Percentiles rank a stretch among this genome's conserved stretches.
Conservation (phyloP, 2,797 vertebrate species). For the Crax fasciolata region DNA sequence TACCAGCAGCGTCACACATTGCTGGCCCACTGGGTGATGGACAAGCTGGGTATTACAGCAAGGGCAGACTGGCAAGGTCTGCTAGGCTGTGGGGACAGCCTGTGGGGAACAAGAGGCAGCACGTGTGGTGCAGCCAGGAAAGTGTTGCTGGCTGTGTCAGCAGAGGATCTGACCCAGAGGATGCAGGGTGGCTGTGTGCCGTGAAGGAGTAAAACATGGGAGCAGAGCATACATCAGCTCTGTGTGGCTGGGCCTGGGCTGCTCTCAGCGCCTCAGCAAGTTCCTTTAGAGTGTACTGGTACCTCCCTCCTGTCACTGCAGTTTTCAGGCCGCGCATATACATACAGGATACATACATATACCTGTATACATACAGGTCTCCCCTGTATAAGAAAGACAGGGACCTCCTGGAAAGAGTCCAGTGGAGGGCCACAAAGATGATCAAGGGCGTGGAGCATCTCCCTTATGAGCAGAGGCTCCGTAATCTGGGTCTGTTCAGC, state of each 20-base stretch:
- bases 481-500: too few species aligned
- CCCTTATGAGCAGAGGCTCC: too few species aligned
- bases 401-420: too few species aligned
- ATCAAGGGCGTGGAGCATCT: too few species aligned
- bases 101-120: not conserved
- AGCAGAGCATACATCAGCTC: not conserved
- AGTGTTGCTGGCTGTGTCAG: not conserved
- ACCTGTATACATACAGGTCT: too few species aligned
- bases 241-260: not conserved
- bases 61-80: not conserved
- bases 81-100: not conserved
- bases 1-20: too few species aligned
- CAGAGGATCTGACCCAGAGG: not conserved
- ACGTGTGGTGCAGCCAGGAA: not conserved
- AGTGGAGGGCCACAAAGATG: too few species aligned
- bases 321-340: not conserved
- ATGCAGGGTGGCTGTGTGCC: fast-evolving
- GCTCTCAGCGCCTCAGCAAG: not conserved
- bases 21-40: too few species aligned
- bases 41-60: not conserved
- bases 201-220: not conserved
- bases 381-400: too few species aligned
- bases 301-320: not conserved
- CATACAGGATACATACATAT: too few species aligned
- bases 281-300: not conserved